These are phyloP conservation scores for Hemistola chrysoprasaria DNA, from an alignment of 2,888 invertebrate genomes.

Conservation along the genomic window DNA sequence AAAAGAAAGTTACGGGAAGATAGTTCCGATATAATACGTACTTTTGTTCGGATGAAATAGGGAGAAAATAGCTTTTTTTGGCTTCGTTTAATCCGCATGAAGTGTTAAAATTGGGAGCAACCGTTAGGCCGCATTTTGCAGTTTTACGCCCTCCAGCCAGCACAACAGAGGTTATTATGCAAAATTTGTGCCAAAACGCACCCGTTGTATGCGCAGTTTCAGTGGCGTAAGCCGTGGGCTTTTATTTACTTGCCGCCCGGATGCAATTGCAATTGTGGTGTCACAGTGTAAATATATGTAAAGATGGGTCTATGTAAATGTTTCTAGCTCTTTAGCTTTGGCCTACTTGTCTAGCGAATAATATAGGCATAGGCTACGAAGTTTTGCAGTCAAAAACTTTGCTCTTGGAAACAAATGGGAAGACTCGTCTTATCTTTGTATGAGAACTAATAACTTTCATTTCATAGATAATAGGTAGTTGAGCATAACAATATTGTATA, in stretches of 20 bases:
- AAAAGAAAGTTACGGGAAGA: slow-evolving; percentile 14
- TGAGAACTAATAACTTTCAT: no score
- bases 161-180: slow-evolving; percentile 62
- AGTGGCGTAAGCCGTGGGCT: slow-evolving; percentile 50
- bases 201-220: slow-evolving; percentile 51
- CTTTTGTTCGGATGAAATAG: slow-evolving; percentile 16
- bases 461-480: no score
- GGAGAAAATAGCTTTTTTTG: slow-evolving; percentile 31
- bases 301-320: slow-evolving; percentile 1
- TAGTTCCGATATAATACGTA: slow-evolving; percentile 16
- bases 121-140: slow-evolving; percentile 37
- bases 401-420: no score
- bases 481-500: no score
- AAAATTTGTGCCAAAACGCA: slow-evolving; percentile 69
- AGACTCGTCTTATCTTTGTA: no score
- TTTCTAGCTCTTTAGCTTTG: background rate
- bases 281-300: slow-evolving; percentile 7
- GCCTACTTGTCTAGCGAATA: no score
- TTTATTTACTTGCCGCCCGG: slow-evolving; percentile 60
- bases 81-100: slow-evolving; percentile 32
- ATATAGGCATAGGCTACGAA: no score
- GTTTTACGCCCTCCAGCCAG: slow-evolving; percentile 50
- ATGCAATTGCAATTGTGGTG: slow-evolving; percentile 54
- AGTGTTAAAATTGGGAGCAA: slow-evolving; percentile 29
- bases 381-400: no score